phyloP scores from a whole-genome alignment of 2,113 vertebrate species.

The Speoplatyrhinus poulsoni region DNA sequence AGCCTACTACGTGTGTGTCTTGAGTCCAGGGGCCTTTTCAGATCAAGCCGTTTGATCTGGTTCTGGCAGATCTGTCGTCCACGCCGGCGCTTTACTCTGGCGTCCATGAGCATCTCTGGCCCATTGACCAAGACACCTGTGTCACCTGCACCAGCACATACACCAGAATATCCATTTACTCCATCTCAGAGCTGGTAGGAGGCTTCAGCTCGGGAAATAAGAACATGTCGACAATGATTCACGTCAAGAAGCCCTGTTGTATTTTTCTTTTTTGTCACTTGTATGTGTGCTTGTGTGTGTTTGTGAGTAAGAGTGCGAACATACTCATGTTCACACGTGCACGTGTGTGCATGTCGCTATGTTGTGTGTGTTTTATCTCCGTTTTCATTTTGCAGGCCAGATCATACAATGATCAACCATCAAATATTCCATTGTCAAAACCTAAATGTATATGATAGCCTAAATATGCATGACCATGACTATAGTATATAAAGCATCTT shows the following conservation, averaged over 20 bases:
- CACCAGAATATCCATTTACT: slow-evolving; percentile 42
- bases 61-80: slow-evolving; percentile 35
- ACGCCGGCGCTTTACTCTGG: slow-evolving; percentile 25
- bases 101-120: slow-evolving; percentile 52
- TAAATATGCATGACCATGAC: too few relatives aligned
- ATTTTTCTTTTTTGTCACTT: slow-evolving; percentile 31
- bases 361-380: background rate
- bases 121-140: slow-evolving; percentile 60
- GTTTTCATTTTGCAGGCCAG: too few relatives aligned
- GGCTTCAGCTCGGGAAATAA: slow-evolving; percentile 48
- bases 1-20: slow-evolving; percentile 54
- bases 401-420: too few relatives aligned
- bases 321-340: background rate
- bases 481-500: too few relatives aligned
- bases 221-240: slow-evolving; percentile 62
- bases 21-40: slow-evolving; percentile 55
- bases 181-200: slow-evolving; percentile 31
- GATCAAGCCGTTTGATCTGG: slow-evolving; percentile 64
- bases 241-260: slow-evolving; percentile 47
- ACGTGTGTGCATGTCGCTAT: background rate
- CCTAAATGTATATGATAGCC: too few relatives aligned
- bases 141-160: slow-evolving; percentile 25
- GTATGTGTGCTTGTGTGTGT: slow-evolving; percentile 22
- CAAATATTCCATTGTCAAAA: too few relatives aligned
- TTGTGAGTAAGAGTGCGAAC: background rate